Evolutionary conservation across 1,140 invertebrate genomes (phyloP).

Genomic region (Oscheius sp.): DNA sequence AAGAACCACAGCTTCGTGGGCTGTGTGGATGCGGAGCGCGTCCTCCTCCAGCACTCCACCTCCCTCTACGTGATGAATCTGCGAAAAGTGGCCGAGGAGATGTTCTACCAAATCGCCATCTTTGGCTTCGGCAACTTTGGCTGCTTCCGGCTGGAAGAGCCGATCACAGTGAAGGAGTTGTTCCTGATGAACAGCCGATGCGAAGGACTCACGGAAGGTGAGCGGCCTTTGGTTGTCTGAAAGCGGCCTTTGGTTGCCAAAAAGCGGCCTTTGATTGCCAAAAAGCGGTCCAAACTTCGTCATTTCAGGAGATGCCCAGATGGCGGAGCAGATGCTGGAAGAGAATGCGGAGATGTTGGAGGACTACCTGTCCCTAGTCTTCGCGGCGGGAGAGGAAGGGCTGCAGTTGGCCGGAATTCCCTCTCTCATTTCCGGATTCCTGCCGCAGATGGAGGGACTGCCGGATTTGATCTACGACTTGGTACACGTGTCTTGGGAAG

Average conservation of each 20-base stretch:
- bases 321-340: conserved; percentile 5
- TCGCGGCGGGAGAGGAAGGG: conserved; percentile 11
- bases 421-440: conserved; percentile 12
- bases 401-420: background rate
- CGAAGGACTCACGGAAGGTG: no score
- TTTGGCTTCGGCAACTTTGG: conserved; percentile 27
- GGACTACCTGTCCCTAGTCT: conserved; percentile 23
- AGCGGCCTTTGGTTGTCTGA: no score
- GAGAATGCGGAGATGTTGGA: conserved; percentile 31
- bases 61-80: conserved; percentile 15
- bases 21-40: conserved; percentile 1
- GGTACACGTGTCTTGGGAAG: conserved; percentile 7
- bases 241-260: no score
- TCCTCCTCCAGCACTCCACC: conserved; percentile 16
- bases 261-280: no score
- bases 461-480: conserved; percentile 10
- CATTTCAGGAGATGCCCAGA: background rate
- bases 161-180: background rate
- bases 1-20: conserved; percentile 27
- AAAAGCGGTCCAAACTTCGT: no score
- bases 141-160: conserved; percentile 22
- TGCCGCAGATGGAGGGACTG: conserved; percentile 26
- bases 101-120: conserved; percentile 24
- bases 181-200: no score
- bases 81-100: conserved; percentile 6